Conservation (phyloP, 2,797 vertebrate species). For the Monodelphis domestica region DNA sequence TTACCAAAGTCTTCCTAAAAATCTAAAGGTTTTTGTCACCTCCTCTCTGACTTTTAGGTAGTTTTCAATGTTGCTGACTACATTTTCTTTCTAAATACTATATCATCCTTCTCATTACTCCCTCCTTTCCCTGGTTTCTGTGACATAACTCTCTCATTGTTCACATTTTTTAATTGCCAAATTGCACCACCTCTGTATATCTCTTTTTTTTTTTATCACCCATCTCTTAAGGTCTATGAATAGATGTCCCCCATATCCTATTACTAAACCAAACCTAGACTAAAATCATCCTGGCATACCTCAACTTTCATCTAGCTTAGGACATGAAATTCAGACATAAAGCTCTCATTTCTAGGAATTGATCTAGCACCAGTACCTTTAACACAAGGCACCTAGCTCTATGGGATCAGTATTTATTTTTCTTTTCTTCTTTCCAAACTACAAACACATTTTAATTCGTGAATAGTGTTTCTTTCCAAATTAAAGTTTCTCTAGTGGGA, state of each 20-base stretch:
- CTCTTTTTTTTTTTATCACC: neutral
- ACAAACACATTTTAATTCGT: conserved; percentile 67
- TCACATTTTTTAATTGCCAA: neutral
- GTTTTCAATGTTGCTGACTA: neutral
- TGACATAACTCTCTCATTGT: neutral
- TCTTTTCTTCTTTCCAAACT: conserved; percentile 45
- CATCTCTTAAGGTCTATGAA: neutral
- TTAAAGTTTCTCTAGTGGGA: conserved; percentile 41
- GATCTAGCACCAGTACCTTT: neutral
- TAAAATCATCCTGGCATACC: neutral
- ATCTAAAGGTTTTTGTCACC: neutral
- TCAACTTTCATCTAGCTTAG: neutral
- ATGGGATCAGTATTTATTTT: neutral
- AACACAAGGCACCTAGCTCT: neutral
- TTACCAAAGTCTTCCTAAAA: neutral
- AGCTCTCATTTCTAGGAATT: neutral
- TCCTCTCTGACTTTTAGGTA: neutral
- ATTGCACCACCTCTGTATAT: neutral
- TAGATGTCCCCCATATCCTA: neutral
- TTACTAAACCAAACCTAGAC: neutral
- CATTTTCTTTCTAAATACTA: neutral
- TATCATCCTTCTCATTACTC: neutral
- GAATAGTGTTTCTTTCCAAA: conserved; percentile 53
- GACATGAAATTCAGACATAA: neutral
- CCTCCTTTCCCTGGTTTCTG: neutral